Evolutionary conservation across 2,113 vertebrate species (phyloP), one percentile per base, ranked within the genome.

Genomic region (zebrafish (Danio rerio)): DNA sequence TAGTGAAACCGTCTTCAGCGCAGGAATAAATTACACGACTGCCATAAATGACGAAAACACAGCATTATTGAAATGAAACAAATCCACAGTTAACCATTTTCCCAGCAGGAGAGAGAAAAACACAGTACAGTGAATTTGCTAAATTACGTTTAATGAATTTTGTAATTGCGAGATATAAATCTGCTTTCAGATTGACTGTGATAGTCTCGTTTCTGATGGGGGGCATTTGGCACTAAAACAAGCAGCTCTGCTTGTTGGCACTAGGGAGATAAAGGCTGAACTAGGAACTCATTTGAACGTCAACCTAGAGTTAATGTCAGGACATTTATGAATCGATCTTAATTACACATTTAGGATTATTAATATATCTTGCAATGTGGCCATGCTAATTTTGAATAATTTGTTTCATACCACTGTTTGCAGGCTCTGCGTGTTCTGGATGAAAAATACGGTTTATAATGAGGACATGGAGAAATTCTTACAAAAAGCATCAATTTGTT

Each of bases 121-220:
- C 81, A 71, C 74, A 89, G 86, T 18, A 90, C 92, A 66, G 88
- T 90, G 88, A 90, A 89, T 92, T 89, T 91, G 90, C 91, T 90
- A 89, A 89, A 90, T 91, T 89, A 86, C 72, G 74, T 85, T 91
- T 89, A 89, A 91, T 93, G 90, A 87, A 87, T 90, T 88, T 78
- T 70, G 81, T 85, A 87, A 87, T 62, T 47, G 86, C 86, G 88
- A 85, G 84, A 92, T 86, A 90, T 88, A 88, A 80, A 82, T n/a
- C 79, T 65, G 47, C 78, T 88, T 88, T 86, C 84, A 65, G 55
- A 81, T 65, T 50, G 84, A 70, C 58, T 85, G 62, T 50, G 52
- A 42, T 82, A 71, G 73, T 55, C 49, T 70, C 10, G 6, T 49
- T 78, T 79, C 53, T 53, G 4, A 65, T 16, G 20, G 1, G 83